phyloP scores from a whole-genome alignment of 2,797 vertebrate genomes.

The Sebastes iracundus region DNA sequence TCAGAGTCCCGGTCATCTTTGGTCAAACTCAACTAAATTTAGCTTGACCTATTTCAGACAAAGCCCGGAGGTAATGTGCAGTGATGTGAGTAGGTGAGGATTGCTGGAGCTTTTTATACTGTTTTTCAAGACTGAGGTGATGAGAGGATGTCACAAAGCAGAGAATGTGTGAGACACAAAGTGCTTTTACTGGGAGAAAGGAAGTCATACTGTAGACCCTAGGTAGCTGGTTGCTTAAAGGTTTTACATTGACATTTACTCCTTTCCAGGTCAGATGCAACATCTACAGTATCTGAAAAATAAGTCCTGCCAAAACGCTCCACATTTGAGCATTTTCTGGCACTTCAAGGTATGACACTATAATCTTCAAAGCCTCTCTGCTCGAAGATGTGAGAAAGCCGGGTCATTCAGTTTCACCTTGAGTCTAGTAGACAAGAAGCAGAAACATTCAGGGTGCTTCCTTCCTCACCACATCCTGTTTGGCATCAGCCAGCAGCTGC shows the following conservation, averaged over 20 bases:
- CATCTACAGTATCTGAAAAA: too few relatives aligned
- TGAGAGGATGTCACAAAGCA: neutral
- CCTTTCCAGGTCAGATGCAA: accelerated
- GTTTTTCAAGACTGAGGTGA: neutral
- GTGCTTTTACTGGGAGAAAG: neutral
- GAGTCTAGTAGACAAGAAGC: neutral
- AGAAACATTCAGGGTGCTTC: slow-evolving; percentile 10
- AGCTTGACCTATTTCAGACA: slow-evolving; percentile 52
- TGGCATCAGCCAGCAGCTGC: slow-evolving; percentile 18
- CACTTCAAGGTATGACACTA: neutral
- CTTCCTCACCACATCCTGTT: slow-evolving; percentile 77
- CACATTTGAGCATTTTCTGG: neutral
- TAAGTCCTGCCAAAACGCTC: neutral
- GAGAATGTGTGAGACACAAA: neutral
- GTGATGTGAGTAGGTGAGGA: neutral
- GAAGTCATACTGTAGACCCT: neutral
- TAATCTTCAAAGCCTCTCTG: neutral
- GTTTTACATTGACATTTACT: neutral
- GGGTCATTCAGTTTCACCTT: slow-evolving; percentile 15
- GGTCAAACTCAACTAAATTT: slow-evolving; percentile 39
- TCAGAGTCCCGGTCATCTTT: slow-evolving; percentile 31
- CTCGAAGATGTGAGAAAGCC: neutral
- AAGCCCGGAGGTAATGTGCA: slow-evolving; percentile 6
- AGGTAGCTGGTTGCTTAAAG: too few relatives aligned
- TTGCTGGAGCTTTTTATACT: neutral